phyloP scores from a whole-genome alignment of 2,113 vertebrate species.

The Otolemur garnettii region DNA sequence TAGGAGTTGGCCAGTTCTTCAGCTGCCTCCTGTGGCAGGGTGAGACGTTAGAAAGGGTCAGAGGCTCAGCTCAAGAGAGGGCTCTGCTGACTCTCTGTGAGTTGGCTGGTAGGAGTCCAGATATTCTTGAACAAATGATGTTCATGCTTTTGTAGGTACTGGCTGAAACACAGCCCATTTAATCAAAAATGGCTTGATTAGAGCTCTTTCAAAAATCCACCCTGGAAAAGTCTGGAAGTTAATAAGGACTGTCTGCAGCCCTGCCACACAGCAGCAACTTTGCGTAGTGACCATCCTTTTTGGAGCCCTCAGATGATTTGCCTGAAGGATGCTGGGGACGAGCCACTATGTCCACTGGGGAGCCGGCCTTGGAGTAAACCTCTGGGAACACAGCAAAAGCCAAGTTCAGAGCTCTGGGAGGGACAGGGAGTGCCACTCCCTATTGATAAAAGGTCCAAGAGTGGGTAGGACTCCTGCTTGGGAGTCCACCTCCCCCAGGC shows the following conservation, averaged over 20 bases:
- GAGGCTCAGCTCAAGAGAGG: background rate
- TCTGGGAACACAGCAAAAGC: background rate
- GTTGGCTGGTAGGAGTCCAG: background rate
- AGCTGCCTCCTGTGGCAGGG: background rate
- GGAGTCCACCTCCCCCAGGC: background rate
- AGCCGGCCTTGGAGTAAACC: background rate
- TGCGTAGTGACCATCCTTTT: background rate
- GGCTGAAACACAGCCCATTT: background rate
- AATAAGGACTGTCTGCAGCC: background rate
- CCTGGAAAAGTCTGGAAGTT: background rate
- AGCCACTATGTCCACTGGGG: background rate
- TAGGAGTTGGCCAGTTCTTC: background rate
- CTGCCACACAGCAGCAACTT: background rate
- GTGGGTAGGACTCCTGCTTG: background rate
- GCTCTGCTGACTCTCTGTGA: background rate
- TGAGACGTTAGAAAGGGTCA: background rate
- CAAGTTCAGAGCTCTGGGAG: background rate
- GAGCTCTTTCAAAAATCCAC: background rate
- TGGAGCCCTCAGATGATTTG: background rate
- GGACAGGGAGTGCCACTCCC: background rate
- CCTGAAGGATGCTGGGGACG: background rate
- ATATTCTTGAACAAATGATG: background rate
- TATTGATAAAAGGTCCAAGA: background rate
- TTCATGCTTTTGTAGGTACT: fast-evolving
- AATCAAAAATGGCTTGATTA: background rate